Evolutionary conservation across 2,797 vertebrate species (phyloP).

Genomic region (Pseudocheirus occidentalis): DNA sequence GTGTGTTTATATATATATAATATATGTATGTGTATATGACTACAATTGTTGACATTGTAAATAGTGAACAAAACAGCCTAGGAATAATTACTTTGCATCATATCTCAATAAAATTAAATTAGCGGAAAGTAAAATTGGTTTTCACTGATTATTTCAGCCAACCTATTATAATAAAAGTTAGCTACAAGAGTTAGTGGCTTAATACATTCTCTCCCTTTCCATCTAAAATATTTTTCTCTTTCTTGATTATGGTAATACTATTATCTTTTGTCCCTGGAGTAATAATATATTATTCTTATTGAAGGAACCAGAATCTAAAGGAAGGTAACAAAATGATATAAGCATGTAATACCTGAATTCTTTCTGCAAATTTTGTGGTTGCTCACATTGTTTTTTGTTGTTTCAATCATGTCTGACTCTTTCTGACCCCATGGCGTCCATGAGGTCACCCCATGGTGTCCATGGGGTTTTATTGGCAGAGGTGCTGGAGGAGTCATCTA

Average conservation of each 20-base stretch:
- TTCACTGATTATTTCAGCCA: conserved; percentile 44
- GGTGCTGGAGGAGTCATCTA: neutral
- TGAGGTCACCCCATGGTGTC: neutral
- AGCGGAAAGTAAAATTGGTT: conserved; percentile 56
- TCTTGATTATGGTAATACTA: neutral
- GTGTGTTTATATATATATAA: neutral
- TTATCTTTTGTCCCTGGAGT: conserved; percentile 37
- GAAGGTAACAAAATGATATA: neutral
- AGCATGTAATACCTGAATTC: neutral
- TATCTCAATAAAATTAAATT: conserved; percentile 64
- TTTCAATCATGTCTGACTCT: neutral
- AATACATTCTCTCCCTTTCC: conserved; percentile 50
- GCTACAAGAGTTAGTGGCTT: conserved; percentile 55
- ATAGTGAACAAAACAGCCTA: conserved; percentile 46
- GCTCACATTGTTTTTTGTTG: neutral
- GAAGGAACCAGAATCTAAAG: conserved; percentile 16
- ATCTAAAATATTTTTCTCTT: conserved; percentile 55
- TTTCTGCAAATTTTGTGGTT: neutral
- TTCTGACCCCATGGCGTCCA: neutral
- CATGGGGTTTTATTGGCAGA: neutral
- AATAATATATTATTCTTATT: neutral
- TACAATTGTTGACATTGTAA: conserved; percentile 42
- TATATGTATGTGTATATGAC: neutral
- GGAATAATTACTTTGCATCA: conserved; percentile 40
- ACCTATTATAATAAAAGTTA: conserved; percentile 43